phyloP scores from a whole-genome alignment of 2,113 vertebrate species.

The Danio rerio region DNA sequence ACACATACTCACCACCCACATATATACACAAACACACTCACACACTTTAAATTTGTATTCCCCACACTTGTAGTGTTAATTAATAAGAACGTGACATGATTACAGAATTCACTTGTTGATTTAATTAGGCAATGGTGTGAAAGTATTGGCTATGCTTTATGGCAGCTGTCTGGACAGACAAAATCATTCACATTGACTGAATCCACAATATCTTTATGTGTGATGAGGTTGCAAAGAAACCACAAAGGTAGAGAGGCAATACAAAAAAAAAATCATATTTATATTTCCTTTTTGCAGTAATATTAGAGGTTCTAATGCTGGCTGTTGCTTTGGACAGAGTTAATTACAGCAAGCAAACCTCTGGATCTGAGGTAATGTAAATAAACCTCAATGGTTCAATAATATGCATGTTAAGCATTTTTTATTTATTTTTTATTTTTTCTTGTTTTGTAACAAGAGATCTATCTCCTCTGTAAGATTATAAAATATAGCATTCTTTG shows the following conservation, averaged over 20 bases:
- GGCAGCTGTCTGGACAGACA: conserved; percentile 12
- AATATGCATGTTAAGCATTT: too few species aligned
- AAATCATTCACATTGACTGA: conserved; percentile 7
- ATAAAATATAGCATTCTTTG: too few species aligned
- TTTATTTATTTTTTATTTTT: too few species aligned
- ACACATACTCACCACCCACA: conserved; percentile 1
- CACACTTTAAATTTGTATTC: conserved; percentile 13
- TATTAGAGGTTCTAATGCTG: not conserved
- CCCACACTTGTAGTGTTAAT: conserved; percentile 18
- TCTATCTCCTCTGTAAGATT: too few species aligned
- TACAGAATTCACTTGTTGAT: conserved; percentile 55
- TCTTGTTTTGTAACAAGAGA: too few species aligned
- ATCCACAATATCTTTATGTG: not conserved
- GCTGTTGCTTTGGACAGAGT: not conserved
- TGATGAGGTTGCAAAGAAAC: not conserved
- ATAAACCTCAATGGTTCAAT: not conserved
- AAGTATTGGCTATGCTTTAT: conserved; percentile 3
- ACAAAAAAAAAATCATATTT: not conserved
- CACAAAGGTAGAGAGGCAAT: not conserved
- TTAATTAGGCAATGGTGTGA: conserved; percentile 44
- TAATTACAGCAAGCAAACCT: not conserved
- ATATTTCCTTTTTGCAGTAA: not conserved
- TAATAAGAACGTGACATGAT: not conserved
- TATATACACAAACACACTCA: not conserved
- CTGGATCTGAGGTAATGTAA: not conserved